Percentiles rank a stretch among this genome's conserved stretches.
phyloP scores from a whole-genome alignment of 2,888 invertebrate species.

The Rhaphigaster nebulosa region DNA sequence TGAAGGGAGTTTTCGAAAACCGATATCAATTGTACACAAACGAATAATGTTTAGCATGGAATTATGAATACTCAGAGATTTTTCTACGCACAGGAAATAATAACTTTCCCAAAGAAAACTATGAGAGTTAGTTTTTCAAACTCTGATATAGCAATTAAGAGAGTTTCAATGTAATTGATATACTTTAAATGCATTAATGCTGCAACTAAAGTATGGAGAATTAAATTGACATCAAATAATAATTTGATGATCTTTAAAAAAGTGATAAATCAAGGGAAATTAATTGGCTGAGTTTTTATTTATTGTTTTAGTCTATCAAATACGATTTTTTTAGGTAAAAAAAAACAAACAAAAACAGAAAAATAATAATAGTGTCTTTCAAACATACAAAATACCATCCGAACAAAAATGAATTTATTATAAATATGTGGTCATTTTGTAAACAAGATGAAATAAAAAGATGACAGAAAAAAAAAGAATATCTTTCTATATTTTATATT shows the following conservation, averaged over 20 bases:
- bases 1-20: constrained; percentile 1
- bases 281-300: background rate
- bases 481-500: background rate
- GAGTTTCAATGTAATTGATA: background rate
- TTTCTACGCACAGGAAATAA: constrained; percentile 26
- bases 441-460: constrained; percentile 2
- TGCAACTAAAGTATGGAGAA: background rate
- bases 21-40: background rate
- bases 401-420: background rate
- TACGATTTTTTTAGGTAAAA: background rate
- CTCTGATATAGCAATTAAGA: background rate
- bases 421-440: background rate
- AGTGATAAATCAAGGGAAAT: background rate
- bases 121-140: background rate
- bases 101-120: background rate
- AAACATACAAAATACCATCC: too few species aligned
- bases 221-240: background rate
- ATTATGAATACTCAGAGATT: background rate
- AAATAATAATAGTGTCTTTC: too few species aligned
- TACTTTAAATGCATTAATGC: background rate
- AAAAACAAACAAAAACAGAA: background rate
- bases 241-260: background rate
- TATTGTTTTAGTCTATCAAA: background rate
- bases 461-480: background rate
- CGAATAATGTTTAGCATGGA: background rate